Percentiles rank a stretch among this genome's conserved stretches.
These are phyloP conservation scores for Gymnothorax reevesii DNA, from an alignment of 2,797 vertebrate species.

Conservation along the genomic window DNA sequence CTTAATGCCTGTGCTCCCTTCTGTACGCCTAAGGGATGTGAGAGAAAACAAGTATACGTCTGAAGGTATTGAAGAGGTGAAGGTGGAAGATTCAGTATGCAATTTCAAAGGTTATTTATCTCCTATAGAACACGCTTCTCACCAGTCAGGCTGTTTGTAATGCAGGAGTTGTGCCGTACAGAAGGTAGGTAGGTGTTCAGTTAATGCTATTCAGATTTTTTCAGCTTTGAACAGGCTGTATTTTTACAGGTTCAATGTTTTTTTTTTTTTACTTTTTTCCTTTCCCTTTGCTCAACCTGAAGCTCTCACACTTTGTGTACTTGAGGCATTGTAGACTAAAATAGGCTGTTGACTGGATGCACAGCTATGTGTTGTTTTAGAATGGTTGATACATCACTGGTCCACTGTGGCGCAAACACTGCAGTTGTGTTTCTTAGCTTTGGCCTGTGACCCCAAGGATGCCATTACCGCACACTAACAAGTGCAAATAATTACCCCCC, in stretches of 20 bases:
- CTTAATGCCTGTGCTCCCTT: neutral
- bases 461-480: neutral
- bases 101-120: slow-evolving; percentile 8
- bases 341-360: slow-evolving; percentile 4
- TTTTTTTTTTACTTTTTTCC: neutral
- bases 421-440: neutral
- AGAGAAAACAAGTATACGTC: neutral
- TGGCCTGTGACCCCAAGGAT: neutral
- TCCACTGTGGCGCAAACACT: neutral
- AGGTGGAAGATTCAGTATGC: neutral
- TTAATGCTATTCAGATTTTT: slow-evolving; percentile 11
- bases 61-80: neutral
- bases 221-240: slow-evolving; percentile 7
- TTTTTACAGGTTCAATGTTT: slow-evolving; percentile 13
- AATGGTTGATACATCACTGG: neutral
- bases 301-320: neutral
- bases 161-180: slow-evolving; percentile 10
- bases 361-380: neutral
- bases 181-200: slow-evolving; percentile 18
- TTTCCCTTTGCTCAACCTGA: neutral
- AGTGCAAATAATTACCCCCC: neutral
- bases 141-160: neutral
- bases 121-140: neutral
- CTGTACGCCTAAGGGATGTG: neutral
- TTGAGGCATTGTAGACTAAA: neutral